Base-by-base conservation (phyloP, 2,888 invertebrate genomes). In the Eristalis intricaria region DNA sequence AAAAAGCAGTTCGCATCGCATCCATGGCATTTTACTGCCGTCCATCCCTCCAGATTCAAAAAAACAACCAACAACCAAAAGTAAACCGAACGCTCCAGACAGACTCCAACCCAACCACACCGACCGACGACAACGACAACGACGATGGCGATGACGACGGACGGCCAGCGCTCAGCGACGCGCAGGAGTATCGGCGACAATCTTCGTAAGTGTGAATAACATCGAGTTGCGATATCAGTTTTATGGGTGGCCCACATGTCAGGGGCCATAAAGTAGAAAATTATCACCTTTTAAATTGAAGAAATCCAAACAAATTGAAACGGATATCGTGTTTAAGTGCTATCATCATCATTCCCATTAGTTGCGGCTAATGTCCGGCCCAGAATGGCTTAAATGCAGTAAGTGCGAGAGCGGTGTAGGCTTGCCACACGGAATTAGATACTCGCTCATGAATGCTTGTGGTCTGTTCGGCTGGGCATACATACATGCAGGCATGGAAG, bases 261-360 rank as follows among this genome's bases (percentile, higher is more conserved):
- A 92, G 92, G 91, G 91, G 91, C 91, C 91, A 91, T 92, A 92
- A 92, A 93, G 92, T 92, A 92, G 91, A 91, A 93, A 93, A 92
- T 93, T 93, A 93, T 93, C 92, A 93, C 92, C 93, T 93, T 92
- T 93, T 93, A 93, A 93, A 92, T 92, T 91, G 91, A 93, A 93
- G 93, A 92, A 89, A 92, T 92, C 92, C 93, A 92, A 93, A 92
- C 92, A 93, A 93, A 93, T 92, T 93, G 93, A 93, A 93, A 93
- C 92, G 92, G 91, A 93, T 93, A 92, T 93, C 93, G 91, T 92
- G 92, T 92, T 92, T 93, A 93, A 92, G 93, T 93, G 93, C 92
- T 92, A 92, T 92, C 91, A 92, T 92, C 92, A 92, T 92, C 91
- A 91, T 92, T 91, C 92, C 92, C 91, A 92, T 92, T 91, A 92